phyloP scores from a whole-genome alignment of 1,140 invertebrate species.

The Sycobia sp. region DNA sequence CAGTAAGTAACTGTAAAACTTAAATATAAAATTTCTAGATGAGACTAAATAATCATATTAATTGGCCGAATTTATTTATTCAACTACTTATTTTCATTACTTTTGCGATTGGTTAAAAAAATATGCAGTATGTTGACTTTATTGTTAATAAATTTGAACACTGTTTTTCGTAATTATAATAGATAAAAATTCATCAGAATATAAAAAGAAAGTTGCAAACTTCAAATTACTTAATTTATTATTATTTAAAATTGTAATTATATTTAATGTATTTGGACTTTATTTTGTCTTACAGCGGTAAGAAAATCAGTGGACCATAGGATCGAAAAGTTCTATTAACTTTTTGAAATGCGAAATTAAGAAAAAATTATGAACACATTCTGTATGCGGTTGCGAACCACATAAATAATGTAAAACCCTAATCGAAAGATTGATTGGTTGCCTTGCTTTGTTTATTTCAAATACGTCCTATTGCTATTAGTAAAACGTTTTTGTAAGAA shows the following conservation, averaged over 20 bases:
- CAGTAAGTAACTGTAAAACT: conserved; percentile 32
- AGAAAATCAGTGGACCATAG: conserved; percentile 34
- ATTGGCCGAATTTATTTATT: background rate
- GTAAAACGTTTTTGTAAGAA: conserved; percentile 20
- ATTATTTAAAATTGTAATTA: background rate
- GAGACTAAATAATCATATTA: background rate
- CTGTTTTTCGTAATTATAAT: background rate
- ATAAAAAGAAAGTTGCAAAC: no score
- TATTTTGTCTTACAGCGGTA: background rate
- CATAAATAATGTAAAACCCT: conserved; percentile 18
- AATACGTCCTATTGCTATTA: conserved; percentile 27
- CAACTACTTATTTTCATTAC: background rate
- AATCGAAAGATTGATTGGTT: conserved; percentile 37
- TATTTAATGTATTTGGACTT: conserved; percentile 5
- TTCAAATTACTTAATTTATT: no score
- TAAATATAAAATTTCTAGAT: conserved; percentile 1
- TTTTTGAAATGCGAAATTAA: conserved; percentile 21
- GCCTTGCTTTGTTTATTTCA: conserved; percentile 35
- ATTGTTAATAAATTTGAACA: no score
- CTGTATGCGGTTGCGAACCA: conserved; percentile 11
- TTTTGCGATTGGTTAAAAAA: background rate
- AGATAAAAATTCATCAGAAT: conserved; percentile 6
- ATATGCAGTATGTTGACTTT: no score
- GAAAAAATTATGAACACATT: conserved; percentile 12
- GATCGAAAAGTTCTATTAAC: conserved; percentile 31